Evolutionary conservation across 1,140 invertebrate species (phyloP), one percentile per base, ranked within the genome.

Genomic region (Drosophila takahashii): DNA sequence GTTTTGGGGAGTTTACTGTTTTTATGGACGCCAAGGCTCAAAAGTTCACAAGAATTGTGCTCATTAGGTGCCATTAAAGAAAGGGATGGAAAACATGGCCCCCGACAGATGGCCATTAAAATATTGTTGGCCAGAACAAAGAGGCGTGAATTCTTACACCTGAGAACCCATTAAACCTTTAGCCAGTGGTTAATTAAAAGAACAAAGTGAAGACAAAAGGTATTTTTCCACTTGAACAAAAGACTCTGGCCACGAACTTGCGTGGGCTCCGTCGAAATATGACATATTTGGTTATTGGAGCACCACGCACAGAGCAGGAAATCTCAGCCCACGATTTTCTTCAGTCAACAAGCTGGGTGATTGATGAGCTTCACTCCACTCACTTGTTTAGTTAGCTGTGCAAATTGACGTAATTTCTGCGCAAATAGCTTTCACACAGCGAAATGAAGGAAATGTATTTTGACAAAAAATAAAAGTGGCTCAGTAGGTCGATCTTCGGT

Each of bases 201-300:
- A 62, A 71, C 50, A 67, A 77, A 59, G 32, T 53, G 16, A 22
- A 29, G 5, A 16, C 29, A 36, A 22, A 44, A 36, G 22, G 3
- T 47, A 13, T 16, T 54, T 37, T 51, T 11, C 22, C 7, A 22
- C 39, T 39, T 29, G 48, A 70, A 70, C 81, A 73, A 85, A 81
- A 81, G 78, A 79, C 78, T 85, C 22, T 60, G 48, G 67, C 56
- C 44, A 72, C 75, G 48, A 85, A 77, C 86, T 79, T 65, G 70
- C 26, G 36, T 80, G 72, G 73, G 67, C 34, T 16, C 41, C 34
- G 6, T 51, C 15, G 8, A 56, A 45, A 64, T 59, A 37, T 67
- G 75, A 77, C 79, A 87, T 66, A 76, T 79, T 76, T 83, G 83
- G 56, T 72, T 87, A 81, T 79, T 86, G 75, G 79, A 83, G 79